Evolutionary conservation across 2,113 vertebrate species (phyloP).

Genomic region (Zapornia atra): DNA sequence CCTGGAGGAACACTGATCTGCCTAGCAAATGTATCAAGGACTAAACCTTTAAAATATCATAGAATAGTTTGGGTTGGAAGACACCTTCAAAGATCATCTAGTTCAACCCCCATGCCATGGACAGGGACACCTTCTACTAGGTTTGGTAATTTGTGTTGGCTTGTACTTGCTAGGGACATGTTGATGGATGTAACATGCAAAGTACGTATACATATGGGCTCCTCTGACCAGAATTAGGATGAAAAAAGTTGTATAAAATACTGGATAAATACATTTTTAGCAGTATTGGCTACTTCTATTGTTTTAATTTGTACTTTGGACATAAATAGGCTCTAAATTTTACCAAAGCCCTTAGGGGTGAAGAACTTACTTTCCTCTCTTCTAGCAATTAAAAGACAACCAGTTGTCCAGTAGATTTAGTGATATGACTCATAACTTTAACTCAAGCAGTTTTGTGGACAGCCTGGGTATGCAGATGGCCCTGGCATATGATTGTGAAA

Average conservation of each 20-base stretch:
- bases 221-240: background rate
- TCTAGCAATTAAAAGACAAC: background rate
- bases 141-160: background rate
- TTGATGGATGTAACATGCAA: background rate
- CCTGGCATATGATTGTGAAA: slow-evolving; percentile 34
- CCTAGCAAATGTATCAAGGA: background rate
- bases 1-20: background rate
- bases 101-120: background rate
- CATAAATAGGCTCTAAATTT: background rate
- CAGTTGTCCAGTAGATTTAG: background rate
- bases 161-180: background rate
- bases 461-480: slow-evolving; percentile 45
- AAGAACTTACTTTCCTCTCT: background rate
- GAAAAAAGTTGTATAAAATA: background rate
- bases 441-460: slow-evolving; percentile 12
- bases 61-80: background rate
- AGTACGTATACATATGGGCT: background rate
- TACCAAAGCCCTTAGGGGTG: background rate
- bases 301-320: background rate
- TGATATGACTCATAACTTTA: slow-evolving; percentile 11
- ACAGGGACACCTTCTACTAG: background rate
- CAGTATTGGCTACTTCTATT: background rate
- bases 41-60: background rate
- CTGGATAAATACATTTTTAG: background rate
- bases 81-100: background rate